Base-by-base conservation (phyloP, 2,888 invertebrate species). In the Xanthorhoe spadicearia region DNA sequence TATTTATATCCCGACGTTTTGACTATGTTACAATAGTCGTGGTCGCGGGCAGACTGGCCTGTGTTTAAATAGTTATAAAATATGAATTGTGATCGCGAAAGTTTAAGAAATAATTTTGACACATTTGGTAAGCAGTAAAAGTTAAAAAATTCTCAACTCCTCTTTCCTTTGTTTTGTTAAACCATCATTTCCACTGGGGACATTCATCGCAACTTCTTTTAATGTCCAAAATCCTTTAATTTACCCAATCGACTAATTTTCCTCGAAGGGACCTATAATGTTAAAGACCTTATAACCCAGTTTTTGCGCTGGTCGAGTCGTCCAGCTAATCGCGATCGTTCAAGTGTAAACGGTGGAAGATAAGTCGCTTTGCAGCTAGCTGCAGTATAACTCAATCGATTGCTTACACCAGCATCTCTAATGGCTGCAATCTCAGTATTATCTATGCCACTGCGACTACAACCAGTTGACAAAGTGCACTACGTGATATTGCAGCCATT, bases 401-500 rank as follows among this genome's bases (percentile, higher is more conserved):
- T 79, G 80, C 81, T 80, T 77, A 79, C 82, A 64, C 59, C 62
- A 64, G 81, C 85, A 87, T 83, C 85, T 83, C 83, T 79, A 82
- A 78, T 78, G 80, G 79, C 77, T 82, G 79, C 88, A 86, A 90
- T 90, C 88, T 88, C 84, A 75, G 80, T 82, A 88, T 89, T 91
- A 91, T 92, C 91, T 91, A 89, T 90, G 90, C 89, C 80, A 87
- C 86, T 84, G 85, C 85, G 88, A 88, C 90, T 88, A 89, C 90
- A 91, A 88, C 84, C 89, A 87, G 91, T 90, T 93, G 93, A 93
- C 92, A 92, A 93, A 93, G 90, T 93, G 91, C 92, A 90, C 87
- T 93, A 92, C 93, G 93, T 92, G 92, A 91, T 92, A 93, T 92
- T 92, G 90, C 89, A 87, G 88, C 92, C 92, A 92, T 92, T 92